Percentiles rank a stretch among this genome's conserved stretches.
These are phyloP conservation scores for Myripristis jacobus DNA, from an alignment of 2,797 vertebrate species.

Conservation along the genomic window DNA sequence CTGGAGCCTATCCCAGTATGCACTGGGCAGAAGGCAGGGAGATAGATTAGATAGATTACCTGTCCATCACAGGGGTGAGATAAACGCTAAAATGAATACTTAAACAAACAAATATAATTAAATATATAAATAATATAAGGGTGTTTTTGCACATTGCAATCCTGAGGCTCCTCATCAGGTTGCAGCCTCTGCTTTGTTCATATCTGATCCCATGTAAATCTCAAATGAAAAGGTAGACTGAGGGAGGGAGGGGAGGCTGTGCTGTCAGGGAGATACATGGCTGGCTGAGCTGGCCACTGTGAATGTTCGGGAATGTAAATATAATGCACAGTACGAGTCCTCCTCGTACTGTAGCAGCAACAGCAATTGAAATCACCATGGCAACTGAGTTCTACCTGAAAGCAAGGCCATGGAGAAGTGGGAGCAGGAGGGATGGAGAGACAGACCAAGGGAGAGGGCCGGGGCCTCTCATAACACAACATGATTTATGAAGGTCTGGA, in stretches of 20 bases:
- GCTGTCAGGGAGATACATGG: slow-evolving; percentile 18
- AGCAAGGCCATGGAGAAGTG: slow-evolving; percentile 39
- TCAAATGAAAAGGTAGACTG: background rate
- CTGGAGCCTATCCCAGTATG: too few relatives aligned
- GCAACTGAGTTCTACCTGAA: slow-evolving; percentile 73
- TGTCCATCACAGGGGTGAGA: too few relatives aligned
- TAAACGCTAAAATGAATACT: too few relatives aligned
- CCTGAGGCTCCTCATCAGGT: too few relatives aligned
- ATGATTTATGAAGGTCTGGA: slow-evolving; percentile 57
- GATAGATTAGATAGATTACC: too few relatives aligned
- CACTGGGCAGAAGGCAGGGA: too few relatives aligned
- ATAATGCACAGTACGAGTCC: slow-evolving; percentile 14
- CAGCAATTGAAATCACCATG: slow-evolving; percentile 68
- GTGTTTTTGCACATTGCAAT: too few relatives aligned
- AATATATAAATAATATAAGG: too few relatives aligned
- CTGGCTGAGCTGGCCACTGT: slow-evolving; percentile 1
- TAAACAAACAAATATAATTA: too few relatives aligned
- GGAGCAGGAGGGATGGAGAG: slow-evolving; percentile 19
- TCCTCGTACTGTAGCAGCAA: slow-evolving; percentile 40
- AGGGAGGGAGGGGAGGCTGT: background rate
- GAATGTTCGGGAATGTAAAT: slow-evolving; percentile 59
- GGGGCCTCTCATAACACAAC: slow-evolving; percentile 38
- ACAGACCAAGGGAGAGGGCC: background rate
- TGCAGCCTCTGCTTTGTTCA: background rate
- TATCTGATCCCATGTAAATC: slow-evolving; percentile 1